Conservation (phyloP, 2,888 invertebrate genomes). For the Thymelicus acteon region DNA sequence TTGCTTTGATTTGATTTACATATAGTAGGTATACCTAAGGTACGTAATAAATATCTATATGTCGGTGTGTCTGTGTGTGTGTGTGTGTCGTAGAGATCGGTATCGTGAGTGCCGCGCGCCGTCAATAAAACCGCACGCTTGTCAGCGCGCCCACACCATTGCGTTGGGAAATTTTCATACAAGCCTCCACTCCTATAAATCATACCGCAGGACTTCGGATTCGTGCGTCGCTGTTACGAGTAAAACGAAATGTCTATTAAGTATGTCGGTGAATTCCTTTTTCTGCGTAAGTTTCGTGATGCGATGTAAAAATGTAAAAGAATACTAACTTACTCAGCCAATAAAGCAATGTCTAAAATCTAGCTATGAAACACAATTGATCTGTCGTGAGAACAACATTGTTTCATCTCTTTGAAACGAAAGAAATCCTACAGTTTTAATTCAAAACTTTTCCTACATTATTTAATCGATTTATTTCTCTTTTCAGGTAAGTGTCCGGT, state of each 20-base stretch:
- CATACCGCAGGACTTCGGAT: conserved; percentile 5
- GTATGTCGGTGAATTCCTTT: background rate
- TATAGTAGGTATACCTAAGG: too few relatives aligned
- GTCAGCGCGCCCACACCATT: conserved; percentile 20
- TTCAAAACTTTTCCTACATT: background rate
- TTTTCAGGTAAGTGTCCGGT: conserved; percentile 69
- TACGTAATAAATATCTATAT: background rate
- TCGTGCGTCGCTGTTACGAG: background rate
- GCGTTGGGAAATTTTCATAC: conserved; percentile 23
- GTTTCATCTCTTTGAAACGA: too few relatives aligned
- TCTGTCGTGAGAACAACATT: too few relatives aligned
- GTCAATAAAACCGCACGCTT: conserved; percentile 20
- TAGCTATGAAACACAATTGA: too few relatives aligned
- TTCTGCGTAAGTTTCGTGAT: background rate
- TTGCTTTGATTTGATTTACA: too few relatives aligned
- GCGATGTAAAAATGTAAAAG: too few relatives aligned
- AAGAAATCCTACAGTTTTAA: background rate
- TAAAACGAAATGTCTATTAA: background rate
- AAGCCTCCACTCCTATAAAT: conserved; percentile 13
- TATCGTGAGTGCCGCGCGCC: conserved; percentile 6
- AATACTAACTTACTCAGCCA: too few relatives aligned
- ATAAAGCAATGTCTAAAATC: too few relatives aligned
- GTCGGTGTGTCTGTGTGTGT: conserved; percentile 1
- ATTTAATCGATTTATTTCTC: conserved; percentile 39
- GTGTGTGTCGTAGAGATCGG: background rate